Evolutionary conservation across 2,113 vertebrate genomes (phyloP), one percentile per base, ranked within the genome.

Genomic region (Desmodus rotundus): DNA sequence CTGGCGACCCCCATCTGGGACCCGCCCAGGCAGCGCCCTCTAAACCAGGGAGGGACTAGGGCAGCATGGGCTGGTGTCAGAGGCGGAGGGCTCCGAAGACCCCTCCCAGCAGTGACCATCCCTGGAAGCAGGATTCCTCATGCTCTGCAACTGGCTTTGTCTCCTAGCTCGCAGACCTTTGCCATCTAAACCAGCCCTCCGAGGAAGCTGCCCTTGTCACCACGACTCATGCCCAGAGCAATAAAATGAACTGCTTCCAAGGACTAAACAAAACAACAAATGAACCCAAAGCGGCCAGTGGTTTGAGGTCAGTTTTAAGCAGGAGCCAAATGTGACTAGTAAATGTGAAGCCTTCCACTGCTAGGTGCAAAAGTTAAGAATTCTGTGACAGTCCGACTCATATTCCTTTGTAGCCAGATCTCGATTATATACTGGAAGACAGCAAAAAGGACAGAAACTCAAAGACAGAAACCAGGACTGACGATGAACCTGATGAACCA

Each of bases 391-490:
- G 93, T 73, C 41, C 7, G 15, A 2, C 11, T 67, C 73, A 54
- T 86, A 54, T 43, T 67, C 67, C 86, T 28, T 0, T 73, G 52
- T 70, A 41, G 54, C 63, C 93, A 58, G 56, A 88, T 61, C 93
- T 58, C 72, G 38, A 36, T 28, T 63, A 41, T 67, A 89, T 93
- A 87, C 61, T 50, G 84, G 73, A 97, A 96, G 76, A 90, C 7
- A 87, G 67, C 12, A 50, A 87, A 98, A 97, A 76, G 84, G 74
- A 87, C 67, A 91, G 83, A 33, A 68, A 52, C 61, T 97, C 73
- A 88, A 88, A 88, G 96, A 95, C 68, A 95, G 76, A 97, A 96
- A 89, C 87, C 61, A 54, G 58, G 93, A 76, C 43, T 73, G 73
- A 89, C 82, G 92, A 96, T 13, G 85, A 28, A 36, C 85, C 65